Conservation (phyloP, 2,888 invertebrate genomes). For the Eupithecia centaureata region DNA sequence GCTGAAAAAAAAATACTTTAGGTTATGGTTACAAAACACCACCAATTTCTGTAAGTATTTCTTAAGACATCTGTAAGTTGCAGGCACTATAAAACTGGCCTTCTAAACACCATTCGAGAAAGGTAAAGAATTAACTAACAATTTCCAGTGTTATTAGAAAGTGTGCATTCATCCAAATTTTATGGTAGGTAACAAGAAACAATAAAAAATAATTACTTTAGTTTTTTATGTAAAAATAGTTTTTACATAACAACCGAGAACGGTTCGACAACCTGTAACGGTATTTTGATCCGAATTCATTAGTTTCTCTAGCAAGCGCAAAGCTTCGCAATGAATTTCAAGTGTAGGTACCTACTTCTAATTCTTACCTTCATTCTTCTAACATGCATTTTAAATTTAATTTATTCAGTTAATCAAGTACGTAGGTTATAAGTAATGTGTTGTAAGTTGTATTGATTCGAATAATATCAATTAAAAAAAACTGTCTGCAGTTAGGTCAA, state of each 20-base stretch:
- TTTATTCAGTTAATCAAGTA: too few species aligned
- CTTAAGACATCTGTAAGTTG: background rate
- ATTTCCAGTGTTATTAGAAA: conserved; percentile 33
- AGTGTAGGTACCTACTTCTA: conserved; percentile 18
- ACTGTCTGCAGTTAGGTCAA: too few species aligned
- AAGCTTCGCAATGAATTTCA: conserved; percentile 41
- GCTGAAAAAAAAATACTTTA: background rate
- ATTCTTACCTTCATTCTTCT: background rate
- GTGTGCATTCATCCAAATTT: conserved; percentile 38
- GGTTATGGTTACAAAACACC: background rate
- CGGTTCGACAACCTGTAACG: conserved; percentile 75
- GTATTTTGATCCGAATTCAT: conserved; percentile 71
- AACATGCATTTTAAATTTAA: background rate
- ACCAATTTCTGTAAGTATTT: background rate
- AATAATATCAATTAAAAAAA: too few species aligned
- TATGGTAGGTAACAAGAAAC: conserved; percentile 42
- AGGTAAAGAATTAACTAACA: background rate
- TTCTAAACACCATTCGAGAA: background rate
- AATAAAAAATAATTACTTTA: conserved; percentile 43
- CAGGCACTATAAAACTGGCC: background rate
- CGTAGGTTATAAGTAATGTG: too few species aligned
- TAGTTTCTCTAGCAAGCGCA: conserved; percentile 49
- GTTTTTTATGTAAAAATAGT: conserved; percentile 52
- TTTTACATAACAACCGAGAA: conserved; percentile 60
- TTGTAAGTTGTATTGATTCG: too few species aligned